Conservation (phyloP, 2,888 invertebrate genomes). For the Lochmaea capreae region DNA sequence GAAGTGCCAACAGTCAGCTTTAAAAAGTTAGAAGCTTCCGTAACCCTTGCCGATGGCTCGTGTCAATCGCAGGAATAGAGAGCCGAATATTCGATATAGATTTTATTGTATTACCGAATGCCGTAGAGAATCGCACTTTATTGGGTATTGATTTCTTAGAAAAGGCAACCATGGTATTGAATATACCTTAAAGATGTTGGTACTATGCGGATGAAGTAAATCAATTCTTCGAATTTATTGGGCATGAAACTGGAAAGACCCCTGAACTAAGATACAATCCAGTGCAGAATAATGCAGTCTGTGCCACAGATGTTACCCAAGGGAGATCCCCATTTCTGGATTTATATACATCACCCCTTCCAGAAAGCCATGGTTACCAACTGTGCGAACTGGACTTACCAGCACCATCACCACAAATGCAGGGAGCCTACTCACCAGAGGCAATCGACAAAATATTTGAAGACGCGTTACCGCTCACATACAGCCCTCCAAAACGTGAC, state of each 20-base stretch:
- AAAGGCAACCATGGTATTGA: constrained; percentile 30
- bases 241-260: background rate
- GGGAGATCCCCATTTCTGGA: constrained; percentile 25
- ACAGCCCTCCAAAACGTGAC: constrained; percentile 12
- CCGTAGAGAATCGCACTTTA: constrained; percentile 35
- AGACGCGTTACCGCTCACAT: constrained; percentile 19
- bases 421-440: constrained; percentile 20
- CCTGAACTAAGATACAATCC: background rate
- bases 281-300: background rate
- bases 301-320: constrained; percentile 7
- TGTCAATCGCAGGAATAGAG: constrained; percentile 20
- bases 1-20: background rate
- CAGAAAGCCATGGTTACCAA: background rate
- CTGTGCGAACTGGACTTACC: background rate
- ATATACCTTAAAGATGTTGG: constrained; percentile 34
- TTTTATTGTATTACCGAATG: constrained; percentile 35
- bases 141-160: constrained; percentile 38
- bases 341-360: constrained; percentile 24
- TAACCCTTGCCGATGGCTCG: constrained; percentile 28
- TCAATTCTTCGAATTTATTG: constrained; percentile 13
- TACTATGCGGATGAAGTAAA: constrained; percentile 26
- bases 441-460: constrained; percentile 30
- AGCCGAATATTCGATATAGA: constrained; percentile 12
- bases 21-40: background rate
- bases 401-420: background rate